A percentile compares a stretch with the other conserved stretches of the same genome.
Evolutionary conservation across 2,113 vertebrate genomes (phyloP).

Genomic region (Scortum barcoo): DNA sequence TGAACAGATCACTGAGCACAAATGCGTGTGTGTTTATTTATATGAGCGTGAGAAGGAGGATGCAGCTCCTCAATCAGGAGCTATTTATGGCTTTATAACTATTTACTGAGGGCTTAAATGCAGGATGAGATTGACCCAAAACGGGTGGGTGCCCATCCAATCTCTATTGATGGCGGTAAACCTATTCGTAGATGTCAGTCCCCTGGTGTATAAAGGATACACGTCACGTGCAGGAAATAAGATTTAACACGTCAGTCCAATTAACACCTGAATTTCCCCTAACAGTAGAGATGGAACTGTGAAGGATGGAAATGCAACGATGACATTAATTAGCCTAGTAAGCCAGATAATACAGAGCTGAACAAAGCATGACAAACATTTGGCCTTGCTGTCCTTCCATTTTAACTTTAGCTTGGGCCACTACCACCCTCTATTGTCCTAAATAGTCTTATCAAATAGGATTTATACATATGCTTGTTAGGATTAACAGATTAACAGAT

Average conservation of each 20-base stretch:
- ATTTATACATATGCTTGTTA: background rate
- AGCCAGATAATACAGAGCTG: constrained; percentile 14
- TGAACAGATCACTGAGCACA: constrained; percentile 61
- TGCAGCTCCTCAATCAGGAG: constrained; percentile 21
- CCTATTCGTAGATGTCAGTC: constrained; percentile 33
- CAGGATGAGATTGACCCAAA: constrained; percentile 32
- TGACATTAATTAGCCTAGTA: constrained; percentile 40
- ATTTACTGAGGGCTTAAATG: constrained; percentile 33
- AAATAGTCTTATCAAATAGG: background rate
- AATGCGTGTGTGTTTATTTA: constrained; percentile 55
- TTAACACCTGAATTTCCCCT: constrained; percentile 52
- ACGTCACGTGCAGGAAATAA: constrained; percentile 39
- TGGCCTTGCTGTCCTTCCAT: background rate
- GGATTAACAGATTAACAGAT: background rate
- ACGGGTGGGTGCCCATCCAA: background rate
- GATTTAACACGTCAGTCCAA: constrained; percentile 55
- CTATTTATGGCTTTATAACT: constrained; percentile 60
- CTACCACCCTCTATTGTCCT: background rate
- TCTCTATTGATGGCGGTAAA: constrained; percentile 18
- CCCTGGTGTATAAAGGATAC: constrained; percentile 8
- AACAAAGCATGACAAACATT: background rate
- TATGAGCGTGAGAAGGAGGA: constrained; percentile 34
- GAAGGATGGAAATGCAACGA: constrained; percentile 32
- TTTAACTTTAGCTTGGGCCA: background rate
- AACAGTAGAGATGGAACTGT: constrained; percentile 16